Conservation (phyloP, 2,888 invertebrate genomes). For the Agrilus cyanescens region DNA sequence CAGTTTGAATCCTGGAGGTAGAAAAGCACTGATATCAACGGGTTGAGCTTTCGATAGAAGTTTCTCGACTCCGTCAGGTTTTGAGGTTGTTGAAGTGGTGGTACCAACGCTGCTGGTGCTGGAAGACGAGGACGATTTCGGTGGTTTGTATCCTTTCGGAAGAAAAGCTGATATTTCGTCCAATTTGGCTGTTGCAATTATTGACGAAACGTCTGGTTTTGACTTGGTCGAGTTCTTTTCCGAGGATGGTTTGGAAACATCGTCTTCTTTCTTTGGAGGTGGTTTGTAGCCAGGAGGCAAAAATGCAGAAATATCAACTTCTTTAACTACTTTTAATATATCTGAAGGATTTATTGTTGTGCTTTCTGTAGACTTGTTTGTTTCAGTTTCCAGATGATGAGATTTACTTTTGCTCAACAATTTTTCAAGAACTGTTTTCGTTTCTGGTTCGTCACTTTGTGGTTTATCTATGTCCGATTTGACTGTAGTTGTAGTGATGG, state of each 20-base stretch:
- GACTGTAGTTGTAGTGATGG: conserved; percentile 25
- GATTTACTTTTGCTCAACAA: conserved; percentile 16
- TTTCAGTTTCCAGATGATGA: conserved; percentile 19
- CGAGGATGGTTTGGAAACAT: conserved; percentile 24
- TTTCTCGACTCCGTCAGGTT: conserved; percentile 6
- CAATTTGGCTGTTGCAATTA: conserved; percentile 39
- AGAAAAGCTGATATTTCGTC: conserved; percentile 49
- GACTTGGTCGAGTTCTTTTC: conserved; percentile 15
- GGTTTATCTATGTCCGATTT: conserved; percentile 20
- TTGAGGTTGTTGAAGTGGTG: conserved; percentile 10
- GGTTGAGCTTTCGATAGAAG: conserved; percentile 23
- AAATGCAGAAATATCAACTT: conserved; percentile 35
- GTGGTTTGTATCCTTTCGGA: conserved; percentile 51
- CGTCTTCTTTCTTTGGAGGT: conserved; percentile 22
- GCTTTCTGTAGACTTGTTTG: conserved; percentile 17
- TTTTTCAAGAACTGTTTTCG: conserved; percentile 37
- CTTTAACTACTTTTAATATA: conserved; percentile 35
- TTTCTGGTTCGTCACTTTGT: conserved; percentile 35
- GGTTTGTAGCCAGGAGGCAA: conserved; percentile 37
- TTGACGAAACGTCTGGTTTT: conserved; percentile 29
- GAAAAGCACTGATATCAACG: conserved; percentile 44
- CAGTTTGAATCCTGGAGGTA: conserved; percentile 50
- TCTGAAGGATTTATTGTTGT: conserved; percentile 28
- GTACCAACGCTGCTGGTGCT: conserved; percentile 7
- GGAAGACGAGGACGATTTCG: conserved; percentile 16